Percentiles rank a stretch among this genome's conserved stretches.
phyloP scores from a whole-genome alignment of 2,888 invertebrate genomes.

The Tortrix viridana region DNA sequence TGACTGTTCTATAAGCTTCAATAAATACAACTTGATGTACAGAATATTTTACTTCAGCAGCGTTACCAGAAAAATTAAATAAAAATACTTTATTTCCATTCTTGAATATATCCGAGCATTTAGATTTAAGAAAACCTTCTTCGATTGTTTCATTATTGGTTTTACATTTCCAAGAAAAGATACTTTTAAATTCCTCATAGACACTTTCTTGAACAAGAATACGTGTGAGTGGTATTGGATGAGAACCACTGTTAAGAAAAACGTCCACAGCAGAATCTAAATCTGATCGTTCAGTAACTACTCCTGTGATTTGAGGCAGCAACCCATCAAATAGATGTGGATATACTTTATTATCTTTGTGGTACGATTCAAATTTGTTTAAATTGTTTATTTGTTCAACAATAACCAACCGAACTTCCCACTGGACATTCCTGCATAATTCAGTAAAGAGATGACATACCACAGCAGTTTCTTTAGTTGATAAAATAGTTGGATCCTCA shows the following conservation, averaged over 20 bases:
- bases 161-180: constrained; percentile 51
- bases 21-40: constrained; percentile 41
- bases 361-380: neutral
- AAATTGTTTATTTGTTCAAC: constrained; percentile 13
- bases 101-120: constrained; percentile 38
- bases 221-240: constrained; percentile 55
- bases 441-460: constrained; percentile 44
- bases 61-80: constrained; percentile 45
- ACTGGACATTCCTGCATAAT: constrained; percentile 42
- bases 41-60: neutral
- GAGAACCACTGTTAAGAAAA: constrained; percentile 45
- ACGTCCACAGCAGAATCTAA: constrained; percentile 26
- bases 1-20: constrained; percentile 62
- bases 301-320: constrained; percentile 22
- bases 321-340: constrained; percentile 25
- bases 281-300: constrained; percentile 31
- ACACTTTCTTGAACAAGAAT: constrained; percentile 63
- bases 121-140: constrained; percentile 3
- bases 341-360: constrained; percentile 10
- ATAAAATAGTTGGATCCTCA: constrained; percentile 14
- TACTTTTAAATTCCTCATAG: constrained; percentile 51
- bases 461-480: constrained; percentile 39
- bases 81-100: constrained; percentile 44
- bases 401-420: constrained; percentile 21
- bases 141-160: neutral